Percentiles rank a stretch among this genome's conserved stretches.
These are phyloP conservation scores for Styela plicata DNA, from an alignment of 23 tunicate species.

Conservation along the genomic window DNA sequence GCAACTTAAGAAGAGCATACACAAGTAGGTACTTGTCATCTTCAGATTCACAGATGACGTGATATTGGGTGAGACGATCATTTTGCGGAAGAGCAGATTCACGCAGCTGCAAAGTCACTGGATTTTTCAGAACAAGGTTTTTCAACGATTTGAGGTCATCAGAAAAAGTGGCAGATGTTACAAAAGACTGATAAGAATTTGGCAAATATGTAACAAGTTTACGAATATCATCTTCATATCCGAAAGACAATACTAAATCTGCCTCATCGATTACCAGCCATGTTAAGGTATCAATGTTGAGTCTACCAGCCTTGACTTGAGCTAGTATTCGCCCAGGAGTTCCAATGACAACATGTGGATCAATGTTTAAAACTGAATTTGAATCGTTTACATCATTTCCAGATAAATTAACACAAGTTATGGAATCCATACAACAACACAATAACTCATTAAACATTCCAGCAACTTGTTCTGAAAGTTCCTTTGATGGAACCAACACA, in stretches of 20 bases:
- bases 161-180: slow-evolving; percentile 78
- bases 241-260: slow-evolving; percentile 74
- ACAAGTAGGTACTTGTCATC: slow-evolving; percentile 73
- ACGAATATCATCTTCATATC: slow-evolving; percentile 69
- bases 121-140: slow-evolving; percentile 73
- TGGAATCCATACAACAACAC: slow-evolving; percentile 1
- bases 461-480: slow-evolving; percentile 67
- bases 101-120: slow-evolving; percentile 61
- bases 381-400: background rate
- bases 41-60: slow-evolving; percentile 63
- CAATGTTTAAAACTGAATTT: background rate
- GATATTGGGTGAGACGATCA: slow-evolving; percentile 70
- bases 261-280: slow-evolving; percentile 93
- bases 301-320: slow-evolving; percentile 36
- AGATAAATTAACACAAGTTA: slow-evolving; percentile 5
- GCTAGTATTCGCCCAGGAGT: slow-evolving; percentile 82
- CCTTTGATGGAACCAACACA: slow-evolving; percentile 73
- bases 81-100: slow-evolving; percentile 43
- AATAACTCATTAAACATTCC: slow-evolving; percentile 16
- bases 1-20: slow-evolving; percentile 65
- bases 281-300: slow-evolving; percentile 32
- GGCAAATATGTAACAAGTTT: slow-evolving; percentile 37
- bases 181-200: slow-evolving; percentile 59
- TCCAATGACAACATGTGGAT: slow-evolving; percentile 80
- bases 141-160: slow-evolving; percentile 75